Conservation (phyloP, 2,888 invertebrate species). For the Emmelina monodactyla region DNA sequence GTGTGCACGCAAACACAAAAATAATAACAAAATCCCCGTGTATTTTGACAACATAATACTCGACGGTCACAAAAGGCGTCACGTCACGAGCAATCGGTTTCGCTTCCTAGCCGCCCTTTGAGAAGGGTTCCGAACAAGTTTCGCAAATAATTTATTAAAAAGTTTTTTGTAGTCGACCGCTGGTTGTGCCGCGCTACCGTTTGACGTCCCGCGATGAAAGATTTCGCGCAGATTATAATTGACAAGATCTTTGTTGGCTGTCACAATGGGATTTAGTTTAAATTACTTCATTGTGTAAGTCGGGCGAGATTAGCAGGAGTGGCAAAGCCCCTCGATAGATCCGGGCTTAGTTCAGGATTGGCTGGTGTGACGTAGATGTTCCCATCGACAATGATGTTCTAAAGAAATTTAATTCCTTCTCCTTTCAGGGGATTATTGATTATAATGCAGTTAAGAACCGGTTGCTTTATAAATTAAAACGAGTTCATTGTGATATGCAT, state of each 20-base stretch:
- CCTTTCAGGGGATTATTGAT: slow-evolving; percentile 37
- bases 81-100: slow-evolving; percentile 63
- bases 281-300: slow-evolving; percentile 45
- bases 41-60: slow-evolving; percentile 67
- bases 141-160: slow-evolving; percentile 62
- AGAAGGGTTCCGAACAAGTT: slow-evolving; percentile 58
- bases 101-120: slow-evolving; percentile 55
- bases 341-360: slow-evolving; percentile 23
- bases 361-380: slow-evolving; percentile 16
- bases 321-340: slow-evolving; percentile 24
- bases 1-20: slow-evolving; percentile 63
- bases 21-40: slow-evolving; percentile 64
- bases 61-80: slow-evolving; percentile 57
- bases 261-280: slow-evolving; percentile 52
- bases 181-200: slow-evolving; percentile 38
- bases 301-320: slow-evolving; percentile 46
- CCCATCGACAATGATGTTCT: slow-evolving; percentile 38
- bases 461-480: slow-evolving; percentile 11
- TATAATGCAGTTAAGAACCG: slow-evolving; percentile 20
- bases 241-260: slow-evolving; percentile 60
- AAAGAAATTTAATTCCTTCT: slow-evolving; percentile 40
- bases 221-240: slow-evolving; percentile 59
- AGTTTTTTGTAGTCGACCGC: slow-evolving; percentile 36
- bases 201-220: slow-evolving; percentile 50
- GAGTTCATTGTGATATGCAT: neutral